Base-by-base conservation (phyloP, 2,797 vertebrate genomes). In the Anolis apletophallus region DNA sequence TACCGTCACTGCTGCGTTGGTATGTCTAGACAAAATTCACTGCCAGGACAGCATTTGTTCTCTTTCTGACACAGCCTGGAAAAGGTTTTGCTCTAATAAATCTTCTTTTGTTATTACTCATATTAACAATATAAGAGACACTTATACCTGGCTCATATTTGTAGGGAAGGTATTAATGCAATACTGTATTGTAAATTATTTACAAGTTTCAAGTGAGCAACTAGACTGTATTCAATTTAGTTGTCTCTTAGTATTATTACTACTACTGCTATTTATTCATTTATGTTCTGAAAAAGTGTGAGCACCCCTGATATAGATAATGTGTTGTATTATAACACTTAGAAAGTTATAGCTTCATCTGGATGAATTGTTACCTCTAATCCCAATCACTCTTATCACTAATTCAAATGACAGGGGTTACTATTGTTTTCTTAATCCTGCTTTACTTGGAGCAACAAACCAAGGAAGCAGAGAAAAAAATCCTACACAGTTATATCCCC, bases 51-150 rank as follows among this genome's bases (percentile, higher is more conserved):
- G 80, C 17, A 87, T 81, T 83, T 91, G 85, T 50, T 83, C 0
- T 71, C 55, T 79, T 87, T 81, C 16, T 83, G 36, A 74, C 6
- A 17, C 3, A 55, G 52, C 85, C 87, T 80, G 92, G 64, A 71
- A 54, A 87, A 72, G 29, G 40, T 61, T 1, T 54, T 90, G 29
- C 12, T 64, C 29, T 67, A n/a, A 12, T 19, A 69, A 17, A 57
- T 57, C 23, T 46, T 17, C 16, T 8, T 69, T 85, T 23, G 4
- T 23, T 17, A 13, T 79, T 46, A 40, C 12, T 85, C n/a, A 9
- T 61, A 85, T 46, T 71, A 81, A 36, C 9, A 64, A 29, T 54
- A 23, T n/a, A 64, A 86, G 73, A 86, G 7, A 14, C 16, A 13
- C 14, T 50, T 86, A 50, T 50, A 81, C 57, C 40, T 81, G 57